Conservation (phyloP, 2,113 vertebrate genomes). For the Hiodon tergisus region DNA sequence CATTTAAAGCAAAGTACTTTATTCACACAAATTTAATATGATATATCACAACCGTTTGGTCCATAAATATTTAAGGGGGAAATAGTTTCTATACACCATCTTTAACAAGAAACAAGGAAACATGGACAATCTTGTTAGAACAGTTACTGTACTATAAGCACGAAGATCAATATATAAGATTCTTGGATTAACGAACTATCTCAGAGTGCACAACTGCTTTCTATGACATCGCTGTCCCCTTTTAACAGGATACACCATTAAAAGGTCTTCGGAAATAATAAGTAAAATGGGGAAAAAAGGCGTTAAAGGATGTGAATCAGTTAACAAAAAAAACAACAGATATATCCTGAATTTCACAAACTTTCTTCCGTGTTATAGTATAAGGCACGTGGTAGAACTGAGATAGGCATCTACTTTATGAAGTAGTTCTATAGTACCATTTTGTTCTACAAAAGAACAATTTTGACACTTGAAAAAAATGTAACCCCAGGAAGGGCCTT, state of each 20-base stretch:
- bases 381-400: constrained; percentile 99
- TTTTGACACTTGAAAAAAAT: constrained; percentile 75
- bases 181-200: constrained; percentile 97
- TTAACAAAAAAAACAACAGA: constrained; percentile 92
- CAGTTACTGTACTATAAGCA: constrained; percentile 99
- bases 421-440: constrained; percentile 93
- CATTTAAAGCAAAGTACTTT: constrained; percentile 96
- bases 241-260: constrained; percentile 97
- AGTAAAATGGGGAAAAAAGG: constrained; percentile 99
- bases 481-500: constrained; percentile 82
- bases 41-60: constrained; percentile 99
- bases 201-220: constrained; percentile 98
- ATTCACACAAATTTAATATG: constrained; percentile 99
- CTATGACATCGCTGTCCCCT: constrained; percentile 95
- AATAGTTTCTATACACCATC: constrained; percentile 99
- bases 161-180: constrained; percentile 99
- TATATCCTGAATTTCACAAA: constrained; percentile 99
- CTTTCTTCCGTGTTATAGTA: constrained; percentile 96
- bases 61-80: constrained; percentile 99
- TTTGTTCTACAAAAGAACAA: constrained; percentile 95
- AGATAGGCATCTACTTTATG: constrained; percentile 94
- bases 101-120: constrained; percentile 99
- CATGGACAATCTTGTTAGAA: constrained; percentile 99
- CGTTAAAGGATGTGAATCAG: constrained; percentile 95
- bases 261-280: constrained; percentile 98